Conservation (phyloP, 2,113 vertebrate species). For the Colossoma macropomum region DNA sequence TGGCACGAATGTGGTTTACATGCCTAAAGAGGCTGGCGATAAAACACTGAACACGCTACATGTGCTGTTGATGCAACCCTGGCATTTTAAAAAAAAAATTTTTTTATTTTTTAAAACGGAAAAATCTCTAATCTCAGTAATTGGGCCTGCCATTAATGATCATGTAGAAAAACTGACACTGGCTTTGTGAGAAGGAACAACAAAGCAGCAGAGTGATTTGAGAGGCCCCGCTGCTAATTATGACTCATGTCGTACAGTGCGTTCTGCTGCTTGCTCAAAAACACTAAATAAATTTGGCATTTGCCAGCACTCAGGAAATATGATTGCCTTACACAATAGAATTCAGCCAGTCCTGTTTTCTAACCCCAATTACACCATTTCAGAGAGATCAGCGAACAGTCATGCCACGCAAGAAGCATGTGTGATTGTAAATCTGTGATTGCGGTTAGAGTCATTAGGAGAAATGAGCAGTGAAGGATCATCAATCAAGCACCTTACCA, state of each 20-base stretch:
- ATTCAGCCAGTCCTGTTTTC: constrained; percentile 9
- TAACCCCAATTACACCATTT: constrained; percentile 43
- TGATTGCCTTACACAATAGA: constrained; percentile 38
- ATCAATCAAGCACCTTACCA: constrained; percentile 74
- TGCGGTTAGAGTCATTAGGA: constrained; percentile 56
- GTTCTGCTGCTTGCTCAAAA: constrained; percentile 53
- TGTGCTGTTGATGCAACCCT: constrained; percentile 19
- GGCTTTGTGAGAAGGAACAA: constrained; percentile 34
- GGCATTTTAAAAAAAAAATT: not conserved
- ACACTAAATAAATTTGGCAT: constrained; percentile 50
- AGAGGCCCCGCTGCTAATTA: constrained; percentile 54
- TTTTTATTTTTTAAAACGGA: not conserved
- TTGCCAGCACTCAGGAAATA: constrained; percentile 53
- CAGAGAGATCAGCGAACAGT: constrained; percentile 45
- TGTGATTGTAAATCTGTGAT: constrained; percentile 51
- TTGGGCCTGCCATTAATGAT: constrained; percentile 49
- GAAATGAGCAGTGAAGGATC: constrained; percentile 54
- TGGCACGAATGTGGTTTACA: constrained; percentile 24
- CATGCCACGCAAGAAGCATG: constrained; percentile 36
- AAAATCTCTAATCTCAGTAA: constrained; percentile 48
- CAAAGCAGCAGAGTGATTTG: constrained; percentile 46
- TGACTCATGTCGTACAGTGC: constrained; percentile 54
- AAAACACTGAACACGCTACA: constrained; percentile 3
- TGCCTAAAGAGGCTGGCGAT: not conserved
- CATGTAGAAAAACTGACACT: constrained; percentile 49